Base-by-base conservation (phyloP, 1,140 invertebrate species). In the Charaxes varanes region DNA sequence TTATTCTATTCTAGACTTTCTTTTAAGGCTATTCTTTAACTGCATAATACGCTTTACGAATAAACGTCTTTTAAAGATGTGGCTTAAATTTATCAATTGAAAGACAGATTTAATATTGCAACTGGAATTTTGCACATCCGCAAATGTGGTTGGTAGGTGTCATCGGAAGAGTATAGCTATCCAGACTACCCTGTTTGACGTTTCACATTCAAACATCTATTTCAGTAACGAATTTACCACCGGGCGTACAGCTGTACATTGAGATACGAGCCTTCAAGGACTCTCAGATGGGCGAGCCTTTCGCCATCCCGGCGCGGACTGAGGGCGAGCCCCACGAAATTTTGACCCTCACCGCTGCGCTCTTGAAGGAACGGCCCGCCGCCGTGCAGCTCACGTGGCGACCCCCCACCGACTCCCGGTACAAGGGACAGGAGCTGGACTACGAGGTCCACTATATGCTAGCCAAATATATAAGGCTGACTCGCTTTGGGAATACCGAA, bases 381-480 rank as follows among this genome's bases (percentile, higher is more conserved):
- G 86, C 87, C 0, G 89, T 92, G 0, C 88, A 89, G 53, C 55
- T 93, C 6, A 78, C 55, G 6, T 93, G 92, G 92, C 76, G 87
- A 8, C 71, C 85, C 6, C 89, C 90, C 0, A 86, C 85, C 12
- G 85, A 84, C 23, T 57, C 70, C 0, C 62, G 84, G 11, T 74
- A 78, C 31, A 61, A 65, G 41, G 47, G 50, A 11, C 69, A 60
- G 24, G 61, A 68, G 1, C 21, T 78, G 12, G 30, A 59, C 4
- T 82, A 93, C 59, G 90, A 90, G 12, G 83, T 93, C 12, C 63
- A 68, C 38, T 82, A 21, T 35, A 22, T 24, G 6, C 19, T 8
- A 4, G 10, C 24, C 1, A 35, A 23, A 14, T 12, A 57, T 19
- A 44, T 34, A 34, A 59, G 49, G 41, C 45, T 46, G 31, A n/a